Evolutionary conservation across 2,113 vertebrate species (phyloP), one percentile per base, ranked within the genome.

Genomic region (Perca flavescens): DNA sequence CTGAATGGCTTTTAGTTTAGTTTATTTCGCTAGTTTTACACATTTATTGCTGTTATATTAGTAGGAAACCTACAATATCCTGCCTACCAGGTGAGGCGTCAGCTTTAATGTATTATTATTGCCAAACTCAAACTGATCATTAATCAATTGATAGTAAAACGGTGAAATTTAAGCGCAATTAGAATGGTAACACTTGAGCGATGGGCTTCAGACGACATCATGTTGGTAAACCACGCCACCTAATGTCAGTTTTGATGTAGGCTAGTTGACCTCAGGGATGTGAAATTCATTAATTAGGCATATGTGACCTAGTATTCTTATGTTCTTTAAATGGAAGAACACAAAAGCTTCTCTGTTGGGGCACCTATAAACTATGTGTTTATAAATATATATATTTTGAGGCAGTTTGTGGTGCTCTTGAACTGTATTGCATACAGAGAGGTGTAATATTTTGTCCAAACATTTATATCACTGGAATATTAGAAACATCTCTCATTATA

Each of bases 161-260:
- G 54, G 46, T 57, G 36, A 78, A 6, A 70, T 49, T 28, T 15
- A 34, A 15, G 19, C 6, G 1, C 7, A 65, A 11, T 66, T 34
- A 58, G 69, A 22, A 31, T 34, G 6, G 13, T 6, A 62, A 53
- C 40, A 56, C 36, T 14, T 28, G 19, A 21, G 49, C 9, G 2
- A 25, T 12, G 6, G 5, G 21, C 25, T 60, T 3, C 15, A 14
- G 19, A 16, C n/a, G 0, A 2, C 22, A 34, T 5, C 15, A 46
- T 77, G 11, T 83, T 87, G 81, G 58, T 68, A 49, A 89, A 91
- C 43, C 6, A 14, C 79, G 86, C 90, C 94, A 86, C 77, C 95
- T 94, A 82, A 12, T 76, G 94, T 6, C 79, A 43, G 61, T 4
- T 70, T 9, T 15, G 7, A 40, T 47, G 62, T 11, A 64, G 40